A percentile compares a stretch with the other conserved stretches of the same genome.
phyloP scores from a whole-genome alignment of 2,888 invertebrate species.

The Epirrhoe tristata region DNA sequence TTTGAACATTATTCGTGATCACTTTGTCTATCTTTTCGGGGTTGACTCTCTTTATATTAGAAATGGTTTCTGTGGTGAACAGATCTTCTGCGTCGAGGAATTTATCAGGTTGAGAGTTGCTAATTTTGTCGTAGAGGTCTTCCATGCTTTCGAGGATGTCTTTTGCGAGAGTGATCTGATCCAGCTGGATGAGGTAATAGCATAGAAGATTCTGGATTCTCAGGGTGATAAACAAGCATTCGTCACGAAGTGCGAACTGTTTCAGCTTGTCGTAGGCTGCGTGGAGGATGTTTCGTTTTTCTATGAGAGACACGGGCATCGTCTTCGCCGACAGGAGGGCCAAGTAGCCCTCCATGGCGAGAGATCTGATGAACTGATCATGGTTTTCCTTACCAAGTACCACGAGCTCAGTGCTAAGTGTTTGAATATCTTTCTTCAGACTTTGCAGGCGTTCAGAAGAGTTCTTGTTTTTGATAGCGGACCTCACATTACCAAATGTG shows the following conservation, averaged over 20 bases:
- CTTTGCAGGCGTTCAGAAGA: slow-evolving; percentile 62
- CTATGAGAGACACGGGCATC: slow-evolving; percentile 65
- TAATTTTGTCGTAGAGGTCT: slow-evolving; percentile 72
- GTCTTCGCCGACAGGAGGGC: slow-evolving; percentile 71
- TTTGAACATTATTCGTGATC: slow-evolving; percentile 86
- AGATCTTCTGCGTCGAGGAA: slow-evolving; percentile 84
- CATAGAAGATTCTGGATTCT: slow-evolving; percentile 85
- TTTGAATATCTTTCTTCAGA: slow-evolving; percentile 69
- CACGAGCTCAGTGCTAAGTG: slow-evolving; percentile 63
- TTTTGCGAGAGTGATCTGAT: slow-evolving; percentile 74
- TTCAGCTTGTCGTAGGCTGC: slow-evolving; percentile 69
- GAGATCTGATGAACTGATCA: slow-evolving; percentile 64
- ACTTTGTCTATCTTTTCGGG: slow-evolving; percentile 84
- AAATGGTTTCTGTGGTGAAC: slow-evolving; percentile 68
- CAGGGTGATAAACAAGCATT: slow-evolving; percentile 81
- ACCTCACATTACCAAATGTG: slow-evolving; percentile 69
- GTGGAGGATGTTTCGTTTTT: slow-evolving; percentile 70
- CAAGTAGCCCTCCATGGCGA: slow-evolving; percentile 78
- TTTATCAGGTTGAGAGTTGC: slow-evolving; percentile 60
- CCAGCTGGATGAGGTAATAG: slow-evolving; percentile 83
- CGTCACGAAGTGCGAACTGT: slow-evolving; percentile 62
- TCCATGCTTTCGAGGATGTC: slow-evolving; percentile 81
- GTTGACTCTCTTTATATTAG: slow-evolving; percentile 66
- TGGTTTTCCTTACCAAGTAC: slow-evolving; percentile 72
- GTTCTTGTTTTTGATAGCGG: slow-evolving; percentile 65